A percentile compares a stretch with the other conserved stretches of the same genome.
phyloP scores from a whole-genome alignment of 2,888 invertebrate species.

The Ashinkailepas kermadecensis region DNA sequence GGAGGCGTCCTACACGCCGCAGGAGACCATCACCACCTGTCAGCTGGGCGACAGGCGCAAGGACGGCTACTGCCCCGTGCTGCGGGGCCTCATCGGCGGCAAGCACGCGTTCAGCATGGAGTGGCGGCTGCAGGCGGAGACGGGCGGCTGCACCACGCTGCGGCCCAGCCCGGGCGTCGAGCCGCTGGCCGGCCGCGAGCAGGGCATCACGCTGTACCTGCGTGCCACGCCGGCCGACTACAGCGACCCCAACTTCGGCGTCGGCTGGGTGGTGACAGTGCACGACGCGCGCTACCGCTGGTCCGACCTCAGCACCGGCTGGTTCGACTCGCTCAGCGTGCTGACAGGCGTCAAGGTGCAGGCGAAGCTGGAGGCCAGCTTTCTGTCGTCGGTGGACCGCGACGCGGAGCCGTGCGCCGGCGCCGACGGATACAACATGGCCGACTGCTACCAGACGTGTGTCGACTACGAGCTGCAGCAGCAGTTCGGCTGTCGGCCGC shows the following conservation, averaged over 20 bases:
- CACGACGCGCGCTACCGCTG: slow-evolving; percentile 6
- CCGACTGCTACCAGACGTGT: neutral
- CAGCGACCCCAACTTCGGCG: neutral
- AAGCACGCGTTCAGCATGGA: neutral
- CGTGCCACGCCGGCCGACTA: neutral
- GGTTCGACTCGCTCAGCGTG: slow-evolving; percentile 11
- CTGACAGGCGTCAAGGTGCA: neutral
- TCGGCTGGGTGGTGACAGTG: slow-evolving; percentile 8
- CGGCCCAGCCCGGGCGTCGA: neutral
- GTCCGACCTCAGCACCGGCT: slow-evolving; percentile 6
- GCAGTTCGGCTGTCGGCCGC: slow-evolving; percentile 2
- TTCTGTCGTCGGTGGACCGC: neutral
- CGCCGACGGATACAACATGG: neutral
- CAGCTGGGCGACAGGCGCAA: neutral
- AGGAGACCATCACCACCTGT: slow-evolving; percentile 9
- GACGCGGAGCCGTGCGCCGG: neutral
- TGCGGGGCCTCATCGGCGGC: neutral
- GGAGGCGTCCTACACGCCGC: neutral
- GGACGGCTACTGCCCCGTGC: slow-evolving; percentile 4
- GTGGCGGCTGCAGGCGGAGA: neutral
- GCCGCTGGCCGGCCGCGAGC: neutral
- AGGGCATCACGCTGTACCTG: slow-evolving; percentile 5
- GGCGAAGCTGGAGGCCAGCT: slow-evolving; percentile 17
- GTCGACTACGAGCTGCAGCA: neutral
- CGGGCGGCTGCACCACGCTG: slow-evolving; percentile 17